Evolutionary conservation across 2,113 vertebrate genomes (phyloP).

Genomic region (Gnathonemus echidnorhynchus): DNA sequence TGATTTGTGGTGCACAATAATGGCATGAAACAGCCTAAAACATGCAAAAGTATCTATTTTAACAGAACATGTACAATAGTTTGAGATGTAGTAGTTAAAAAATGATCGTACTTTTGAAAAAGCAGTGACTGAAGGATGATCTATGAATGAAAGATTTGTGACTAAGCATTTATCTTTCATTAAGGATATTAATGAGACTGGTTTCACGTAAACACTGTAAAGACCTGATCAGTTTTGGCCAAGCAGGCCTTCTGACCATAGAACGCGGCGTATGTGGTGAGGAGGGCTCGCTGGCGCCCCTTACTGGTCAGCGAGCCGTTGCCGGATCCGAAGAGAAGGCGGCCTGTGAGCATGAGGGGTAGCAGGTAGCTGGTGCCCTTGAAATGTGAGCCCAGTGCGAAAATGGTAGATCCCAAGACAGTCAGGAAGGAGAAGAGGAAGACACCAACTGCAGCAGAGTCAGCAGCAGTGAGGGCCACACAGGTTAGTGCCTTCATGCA

Average conservation of each 20-base stretch:
- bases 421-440: slow-evolving; percentile 71
- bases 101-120: background rate
- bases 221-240: background rate
- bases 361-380: slow-evolving; percentile 66
- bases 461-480: background rate
- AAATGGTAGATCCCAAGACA: slow-evolving; percentile 66
- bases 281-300: background rate
- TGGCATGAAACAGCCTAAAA: background rate
- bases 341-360: slow-evolving; percentile 69
- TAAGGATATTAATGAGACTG: background rate
- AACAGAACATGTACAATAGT: background rate
- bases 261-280: background rate
- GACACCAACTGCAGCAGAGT: slow-evolving; percentile 55
- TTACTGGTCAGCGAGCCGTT: slow-evolving; percentile 72
- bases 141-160: background rate
- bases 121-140: background rate
- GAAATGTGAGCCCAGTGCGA: slow-evolving; percentile 73
- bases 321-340: slow-evolving; percentile 69
- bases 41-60: background rate
- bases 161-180: background rate
- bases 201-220: background rate
- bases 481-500: background rate
- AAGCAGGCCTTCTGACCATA: background rate
- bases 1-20: background rate
- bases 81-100: background rate